Conservation (phyloP, 2,797 vertebrate genomes). For the Helicolenus hilgendorfi region DNA sequence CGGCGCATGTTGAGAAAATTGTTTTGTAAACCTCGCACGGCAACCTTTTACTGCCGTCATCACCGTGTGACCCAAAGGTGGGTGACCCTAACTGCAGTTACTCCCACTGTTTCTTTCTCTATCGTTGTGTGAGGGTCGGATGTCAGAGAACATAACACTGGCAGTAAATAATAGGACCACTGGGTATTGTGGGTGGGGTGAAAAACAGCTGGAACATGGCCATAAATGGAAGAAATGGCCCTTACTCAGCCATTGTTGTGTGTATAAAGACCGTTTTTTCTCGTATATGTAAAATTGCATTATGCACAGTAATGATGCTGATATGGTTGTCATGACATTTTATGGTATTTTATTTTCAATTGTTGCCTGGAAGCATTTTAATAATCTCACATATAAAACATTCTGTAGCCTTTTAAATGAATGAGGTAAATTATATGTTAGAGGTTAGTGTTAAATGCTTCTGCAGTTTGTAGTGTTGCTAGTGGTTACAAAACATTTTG, state of each 20-base stretch:
- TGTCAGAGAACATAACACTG: not conserved
- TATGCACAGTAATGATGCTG: not conserved
- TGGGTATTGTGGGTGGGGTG: slow-evolving; percentile 23
- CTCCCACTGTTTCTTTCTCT: slow-evolving; percentile 1
- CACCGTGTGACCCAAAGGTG: slow-evolving; percentile 10
- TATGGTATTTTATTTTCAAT: not conserved
- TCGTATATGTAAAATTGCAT: not conserved
- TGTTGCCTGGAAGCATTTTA: not conserved
- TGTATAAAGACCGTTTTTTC: not conserved
- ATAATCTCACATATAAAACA: not conserved
- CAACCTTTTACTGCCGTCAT: not conserved
- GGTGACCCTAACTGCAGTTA: not conserved
- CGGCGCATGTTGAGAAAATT: not conserved
- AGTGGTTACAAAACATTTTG: not conserved
- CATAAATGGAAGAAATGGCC: not conserved
- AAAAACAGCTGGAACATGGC: not conserved
- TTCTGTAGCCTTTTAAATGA: not conserved
- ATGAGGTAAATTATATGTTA: not conserved
- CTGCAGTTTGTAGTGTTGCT: not conserved
- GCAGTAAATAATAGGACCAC: not conserved
- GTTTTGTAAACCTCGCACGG: not conserved
- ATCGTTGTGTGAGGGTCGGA: not conserved
- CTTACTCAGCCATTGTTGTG: not conserved
- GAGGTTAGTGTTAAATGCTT: not conserved
- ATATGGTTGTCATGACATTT: not conserved